Percentiles rank a stretch among this genome's conserved stretches.
These are phyloP conservation scores for Epirrhoe alternata DNA, from an alignment of 2,888 invertebrate species.

Conservation along the genomic window DNA sequence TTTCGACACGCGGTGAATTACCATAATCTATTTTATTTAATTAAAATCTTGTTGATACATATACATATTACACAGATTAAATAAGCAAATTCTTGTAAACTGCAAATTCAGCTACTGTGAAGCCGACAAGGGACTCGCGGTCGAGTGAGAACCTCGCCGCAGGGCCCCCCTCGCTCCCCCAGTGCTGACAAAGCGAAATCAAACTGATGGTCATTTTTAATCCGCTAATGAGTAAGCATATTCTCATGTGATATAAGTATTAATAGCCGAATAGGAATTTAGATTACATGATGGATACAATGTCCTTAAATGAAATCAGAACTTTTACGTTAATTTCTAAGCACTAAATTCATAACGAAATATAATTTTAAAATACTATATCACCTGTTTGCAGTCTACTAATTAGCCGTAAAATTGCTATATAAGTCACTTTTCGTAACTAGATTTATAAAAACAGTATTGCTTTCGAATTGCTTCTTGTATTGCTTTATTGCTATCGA, in stretches of 20 bases:
- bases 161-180: not conserved
- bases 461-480: constrained; percentile 55
- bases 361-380: constrained; percentile 60
- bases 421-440: constrained; percentile 54
- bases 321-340: constrained; percentile 50
- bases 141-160: not conserved
- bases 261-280: constrained; percentile 32
- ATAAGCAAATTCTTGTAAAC: constrained; percentile 39
- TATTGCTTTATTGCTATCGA: constrained; percentile 52
- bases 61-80: constrained; percentile 39
- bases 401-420: constrained; percentile 60
- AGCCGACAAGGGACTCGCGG: not conserved
- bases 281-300: constrained; percentile 20
- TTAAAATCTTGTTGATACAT: constrained; percentile 35
- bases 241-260: constrained; percentile 18
- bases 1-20: constrained; percentile 50
- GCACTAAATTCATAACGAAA: constrained; percentile 51
- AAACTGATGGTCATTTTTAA: constrained; percentile 5
- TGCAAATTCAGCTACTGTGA: constrained; percentile 35
- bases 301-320: constrained; percentile 17
- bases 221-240: constrained; percentile 23
- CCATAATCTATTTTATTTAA: constrained; percentile 41
- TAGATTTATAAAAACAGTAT: constrained; percentile 62
- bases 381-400: constrained; percentile 75
- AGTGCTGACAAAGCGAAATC: constrained; percentile 9